Percentiles rank a stretch among this genome's conserved stretches.
phyloP scores from a whole-genome alignment of 1,140 invertebrate genomes.

The Euura saliciscinereae region DNA sequence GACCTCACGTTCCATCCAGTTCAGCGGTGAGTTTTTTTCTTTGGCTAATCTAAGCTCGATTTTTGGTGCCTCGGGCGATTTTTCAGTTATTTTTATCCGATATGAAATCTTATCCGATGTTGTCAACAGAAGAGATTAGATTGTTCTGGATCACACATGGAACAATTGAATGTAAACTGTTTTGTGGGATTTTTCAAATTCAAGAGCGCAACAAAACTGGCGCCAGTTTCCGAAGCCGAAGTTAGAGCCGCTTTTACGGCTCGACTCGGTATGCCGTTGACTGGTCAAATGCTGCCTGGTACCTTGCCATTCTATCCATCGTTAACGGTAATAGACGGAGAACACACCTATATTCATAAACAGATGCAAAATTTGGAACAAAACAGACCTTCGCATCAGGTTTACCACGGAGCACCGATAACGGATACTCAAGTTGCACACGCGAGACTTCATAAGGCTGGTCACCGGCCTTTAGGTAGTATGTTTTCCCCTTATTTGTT shows the following conservation, averaged over 20 bases:
- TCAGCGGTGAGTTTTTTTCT: conserved; percentile 51
- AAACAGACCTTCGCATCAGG: conserved; percentile 43
- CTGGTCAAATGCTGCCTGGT: conserved; percentile 74
- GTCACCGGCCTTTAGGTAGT: conserved; percentile 80
- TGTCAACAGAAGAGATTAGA: neutral
- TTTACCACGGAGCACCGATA: conserved; percentile 58
- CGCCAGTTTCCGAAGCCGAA: conserved; percentile 79
- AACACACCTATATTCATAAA: conserved; percentile 63
- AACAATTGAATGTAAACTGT: conserved; percentile 1
- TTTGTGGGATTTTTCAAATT: conserved; percentile 19
- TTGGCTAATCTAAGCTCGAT: too few species aligned
- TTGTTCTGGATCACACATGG: conserved; percentile 11
- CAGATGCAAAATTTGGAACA: conserved; percentile 68
- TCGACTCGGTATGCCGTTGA: conserved; percentile 73
- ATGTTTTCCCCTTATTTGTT: conserved; percentile 51
- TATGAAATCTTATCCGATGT: too few species aligned
- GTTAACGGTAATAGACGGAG: conserved; percentile 67
- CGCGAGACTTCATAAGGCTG: conserved; percentile 75
- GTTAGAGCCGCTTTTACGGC: conserved; percentile 75
- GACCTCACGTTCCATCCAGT: conserved; percentile 70
- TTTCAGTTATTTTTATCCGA: too few species aligned
- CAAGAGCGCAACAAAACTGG: conserved; percentile 61
- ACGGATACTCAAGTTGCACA: conserved; percentile 74
- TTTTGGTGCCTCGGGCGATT: too few species aligned
- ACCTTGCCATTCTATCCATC: conserved; percentile 79